A percentile compares a stretch with the other conserved stretches of the same genome.
phyloP scores from a whole-genome alignment of 2,888 invertebrate genomes.

The Aleiodes leptofemur region DNA sequence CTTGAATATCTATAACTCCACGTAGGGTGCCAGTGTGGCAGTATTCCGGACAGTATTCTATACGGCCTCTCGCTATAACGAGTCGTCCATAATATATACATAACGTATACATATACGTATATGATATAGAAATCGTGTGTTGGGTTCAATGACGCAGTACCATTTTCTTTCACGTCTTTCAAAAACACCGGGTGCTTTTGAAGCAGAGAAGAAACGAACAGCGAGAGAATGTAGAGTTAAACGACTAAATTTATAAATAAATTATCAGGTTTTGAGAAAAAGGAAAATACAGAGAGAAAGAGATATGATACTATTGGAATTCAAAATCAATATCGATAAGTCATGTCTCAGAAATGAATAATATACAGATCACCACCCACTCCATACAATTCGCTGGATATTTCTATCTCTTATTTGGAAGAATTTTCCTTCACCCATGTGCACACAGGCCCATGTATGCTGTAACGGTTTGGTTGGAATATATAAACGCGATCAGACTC shows the following conservation, averaged over 20 bases:
- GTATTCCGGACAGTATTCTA: slow-evolving; percentile 46
- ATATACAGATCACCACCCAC: slow-evolving; percentile 30
- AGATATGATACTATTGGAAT: background rate
- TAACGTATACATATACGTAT: slow-evolving; percentile 7
- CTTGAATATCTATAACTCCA: slow-evolving; percentile 56
- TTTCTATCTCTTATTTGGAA: slow-evolving; percentile 2
- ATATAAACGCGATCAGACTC: slow-evolving; percentile 45
- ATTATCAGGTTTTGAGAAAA: background rate
- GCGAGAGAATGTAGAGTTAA: background rate
- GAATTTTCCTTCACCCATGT: background rate
- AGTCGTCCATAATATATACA: slow-evolving; percentile 34
- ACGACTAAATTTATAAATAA: background rate
- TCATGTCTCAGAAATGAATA: slow-evolving; percentile 29
- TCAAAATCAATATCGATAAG: slow-evolving; percentile 26
- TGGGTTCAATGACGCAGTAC: slow-evolving; percentile 20
- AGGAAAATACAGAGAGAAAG: background rate
- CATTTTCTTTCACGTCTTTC: slow-evolving; percentile 26
- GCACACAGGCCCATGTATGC: slow-evolving; percentile 4
- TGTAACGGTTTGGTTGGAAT: slow-evolving; percentile 6
- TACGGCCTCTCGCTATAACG: slow-evolving; percentile 52
- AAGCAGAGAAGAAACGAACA: background rate
- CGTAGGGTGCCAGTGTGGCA: slow-evolving; percentile 53
- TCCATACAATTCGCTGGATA: background rate
- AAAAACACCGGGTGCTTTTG: slow-evolving; percentile 1
- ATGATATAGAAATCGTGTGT: slow-evolving; percentile 33